Conservation (phyloP, 2,797 vertebrate genomes). For the Protosalanx chinensis region DNA sequence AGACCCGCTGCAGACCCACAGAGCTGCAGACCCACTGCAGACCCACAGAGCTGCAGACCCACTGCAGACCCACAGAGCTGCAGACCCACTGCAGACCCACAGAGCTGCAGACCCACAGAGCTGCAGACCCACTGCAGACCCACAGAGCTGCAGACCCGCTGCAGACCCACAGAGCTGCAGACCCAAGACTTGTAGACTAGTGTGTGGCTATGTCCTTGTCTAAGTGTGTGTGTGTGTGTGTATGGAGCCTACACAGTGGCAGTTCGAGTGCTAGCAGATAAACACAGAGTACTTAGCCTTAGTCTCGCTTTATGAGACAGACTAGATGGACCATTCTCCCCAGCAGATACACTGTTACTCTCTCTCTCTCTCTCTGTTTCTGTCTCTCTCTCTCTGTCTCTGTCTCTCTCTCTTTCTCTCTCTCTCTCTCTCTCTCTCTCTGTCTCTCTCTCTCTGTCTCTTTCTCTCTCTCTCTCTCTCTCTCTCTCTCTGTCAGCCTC, state of each 20-base stretch:
- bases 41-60: not conserved
- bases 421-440: not conserved
- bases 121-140: not conserved
- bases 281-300: conserved; percentile 29
- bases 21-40: not conserved
- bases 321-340: conserved; percentile 3
- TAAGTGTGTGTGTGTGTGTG: not conserved
- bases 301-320: conserved; percentile 16
- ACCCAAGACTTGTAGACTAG: not conserved
- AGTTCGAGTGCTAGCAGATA: conserved; percentile 13
- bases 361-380: not conserved
- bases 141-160: not conserved
- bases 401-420: not conserved
- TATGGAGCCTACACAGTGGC: conserved; percentile 14
- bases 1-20: not conserved
- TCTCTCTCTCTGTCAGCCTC: too few relatives aligned
- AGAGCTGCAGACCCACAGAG: not conserved
- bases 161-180: not conserved
- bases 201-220: too few relatives aligned
- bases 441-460: not conserved
- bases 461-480: conserved; percentile 30
- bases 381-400: not conserved
- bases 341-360: not conserved
- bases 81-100: not conserved
- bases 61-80: not conserved